Conservation (phyloP, 2,797 vertebrate genomes). For the Acanthopagrus latus region DNA sequence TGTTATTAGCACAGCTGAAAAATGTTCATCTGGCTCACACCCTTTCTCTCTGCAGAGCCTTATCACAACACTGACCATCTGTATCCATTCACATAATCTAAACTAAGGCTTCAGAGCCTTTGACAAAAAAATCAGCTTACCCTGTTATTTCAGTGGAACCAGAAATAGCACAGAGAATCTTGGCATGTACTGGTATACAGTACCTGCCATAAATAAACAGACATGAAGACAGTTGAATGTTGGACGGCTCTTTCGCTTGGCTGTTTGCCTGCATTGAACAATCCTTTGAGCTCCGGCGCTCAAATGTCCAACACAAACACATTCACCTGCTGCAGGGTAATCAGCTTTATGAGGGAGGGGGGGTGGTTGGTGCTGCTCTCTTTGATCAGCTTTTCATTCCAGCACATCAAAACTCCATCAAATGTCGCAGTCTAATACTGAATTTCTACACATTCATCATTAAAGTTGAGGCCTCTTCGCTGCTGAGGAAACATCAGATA, state of each 20-base stretch:
- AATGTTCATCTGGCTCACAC: background rate
- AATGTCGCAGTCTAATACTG: constrained; percentile 21
- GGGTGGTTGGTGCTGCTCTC: constrained; percentile 5
- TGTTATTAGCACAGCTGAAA: background rate
- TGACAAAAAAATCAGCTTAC: constrained; percentile 60
- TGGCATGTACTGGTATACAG: constrained; percentile 65
- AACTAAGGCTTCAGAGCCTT: constrained; percentile 59
- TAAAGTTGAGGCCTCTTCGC: constrained; percentile 10
- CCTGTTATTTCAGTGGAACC: constrained; percentile 67
- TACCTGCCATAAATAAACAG: constrained; percentile 73
- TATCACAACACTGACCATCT: constrained; percentile 39
- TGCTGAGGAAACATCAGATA: constrained; percentile 5
- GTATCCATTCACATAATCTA: constrained; percentile 69
- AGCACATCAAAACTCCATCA: constrained; percentile 12
- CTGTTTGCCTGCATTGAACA: constrained; percentile 57
- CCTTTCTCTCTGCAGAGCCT: constrained; percentile 14
- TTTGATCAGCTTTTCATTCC: constrained; percentile 29
- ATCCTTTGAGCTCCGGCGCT: constrained; percentile 37
- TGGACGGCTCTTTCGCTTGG: constrained; percentile 65
- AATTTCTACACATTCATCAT: constrained; percentile 10
- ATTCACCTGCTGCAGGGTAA: constrained; percentile 59
- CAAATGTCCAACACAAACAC: constrained; percentile 56
- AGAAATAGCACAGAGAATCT: constrained; percentile 72
- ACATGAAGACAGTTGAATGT: constrained; percentile 61
- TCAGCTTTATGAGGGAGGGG: constrained; percentile 37